phyloP scores from a whole-genome alignment of 2,797 vertebrate species.

The Pogonophryne albipinna region DNA sequence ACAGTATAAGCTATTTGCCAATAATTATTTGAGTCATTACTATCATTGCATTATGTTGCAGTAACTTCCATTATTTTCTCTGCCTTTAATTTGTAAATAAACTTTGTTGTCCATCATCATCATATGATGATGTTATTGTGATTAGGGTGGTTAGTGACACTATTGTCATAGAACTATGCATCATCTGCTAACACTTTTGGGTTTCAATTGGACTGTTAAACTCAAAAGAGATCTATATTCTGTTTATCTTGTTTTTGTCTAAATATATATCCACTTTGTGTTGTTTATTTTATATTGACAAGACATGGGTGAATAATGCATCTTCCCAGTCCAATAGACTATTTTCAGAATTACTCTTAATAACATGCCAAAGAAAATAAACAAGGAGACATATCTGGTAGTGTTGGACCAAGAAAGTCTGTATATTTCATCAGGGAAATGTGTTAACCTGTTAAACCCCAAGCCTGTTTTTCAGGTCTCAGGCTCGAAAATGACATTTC shows the following conservation, averaged over 20 bases:
- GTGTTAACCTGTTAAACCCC: neutral
- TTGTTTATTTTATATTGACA: neutral
- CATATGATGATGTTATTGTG: neutral
- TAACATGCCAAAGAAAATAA: neutral
- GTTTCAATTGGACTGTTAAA: neutral
- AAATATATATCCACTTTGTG: neutral
- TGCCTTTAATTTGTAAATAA: no score
- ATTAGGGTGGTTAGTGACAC: neutral
- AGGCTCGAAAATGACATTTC: no score
- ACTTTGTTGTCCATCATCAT: no score
- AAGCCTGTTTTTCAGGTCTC: no score
- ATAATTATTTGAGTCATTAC: neutral
- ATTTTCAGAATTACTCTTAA: neutral
- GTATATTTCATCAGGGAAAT: neutral
- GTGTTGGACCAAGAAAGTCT: neutral
- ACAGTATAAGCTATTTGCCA: neutral
- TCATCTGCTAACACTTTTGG: neutral
- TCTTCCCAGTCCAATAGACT: neutral
- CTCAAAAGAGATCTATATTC: neutral
- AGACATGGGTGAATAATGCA: neutral
- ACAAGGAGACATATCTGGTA: neutral
- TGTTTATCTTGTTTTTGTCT: slow-evolving; percentile 1
- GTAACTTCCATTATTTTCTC: neutral
- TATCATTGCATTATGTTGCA: neutral
- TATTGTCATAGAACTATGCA: neutral